These are phyloP conservation scores for Formica exsecta DNA, from an alignment of 1,140 invertebrate species.

Conservation along the genomic window DNA sequence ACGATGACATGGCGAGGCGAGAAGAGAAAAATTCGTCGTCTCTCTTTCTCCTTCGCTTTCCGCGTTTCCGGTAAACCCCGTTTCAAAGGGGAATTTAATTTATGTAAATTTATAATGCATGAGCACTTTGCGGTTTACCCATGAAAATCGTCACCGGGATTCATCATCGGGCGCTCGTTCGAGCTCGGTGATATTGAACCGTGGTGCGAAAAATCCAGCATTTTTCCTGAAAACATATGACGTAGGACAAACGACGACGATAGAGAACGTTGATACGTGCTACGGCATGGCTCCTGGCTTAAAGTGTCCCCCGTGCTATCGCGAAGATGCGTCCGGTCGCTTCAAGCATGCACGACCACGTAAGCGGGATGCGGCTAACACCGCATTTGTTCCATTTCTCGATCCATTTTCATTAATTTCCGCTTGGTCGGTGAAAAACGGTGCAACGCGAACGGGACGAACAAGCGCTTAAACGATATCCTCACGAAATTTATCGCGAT, in stretches of 20 bases:
- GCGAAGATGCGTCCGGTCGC: conserved; percentile 46
- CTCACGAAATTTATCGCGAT: conserved; percentile 51
- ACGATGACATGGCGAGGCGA: conserved; percentile 7
- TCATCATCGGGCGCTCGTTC: conserved; percentile 13
- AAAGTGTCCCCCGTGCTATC: conserved; percentile 54
- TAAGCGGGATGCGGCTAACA: conserved; percentile 47
- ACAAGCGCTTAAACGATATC: not conserved
- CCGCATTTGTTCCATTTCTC: conserved; percentile 22
- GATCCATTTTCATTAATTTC: conserved; percentile 68
- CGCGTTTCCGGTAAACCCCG: not conserved
- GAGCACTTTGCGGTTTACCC: conserved; percentile 72
- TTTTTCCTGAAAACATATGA: not conserved
- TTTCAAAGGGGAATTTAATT: conserved; percentile 75
- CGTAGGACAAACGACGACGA: not conserved
- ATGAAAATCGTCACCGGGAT: conserved; percentile 49
- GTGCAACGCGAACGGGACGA: not conserved
- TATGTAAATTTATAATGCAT: conserved; percentile 76
- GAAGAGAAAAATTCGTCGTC: not conserved
- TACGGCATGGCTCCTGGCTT: conserved; percentile 56
- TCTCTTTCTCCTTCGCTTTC: conserved; percentile 5
- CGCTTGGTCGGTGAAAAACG: conserved; percentile 28
- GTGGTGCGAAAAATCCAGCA: not conserved
- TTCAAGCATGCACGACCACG: conserved; percentile 63
- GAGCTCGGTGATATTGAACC: not conserved
- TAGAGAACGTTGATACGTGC: conserved; percentile 71